Conservation (phyloP, 1,140 invertebrate species). For the Delia radicum region DNA sequence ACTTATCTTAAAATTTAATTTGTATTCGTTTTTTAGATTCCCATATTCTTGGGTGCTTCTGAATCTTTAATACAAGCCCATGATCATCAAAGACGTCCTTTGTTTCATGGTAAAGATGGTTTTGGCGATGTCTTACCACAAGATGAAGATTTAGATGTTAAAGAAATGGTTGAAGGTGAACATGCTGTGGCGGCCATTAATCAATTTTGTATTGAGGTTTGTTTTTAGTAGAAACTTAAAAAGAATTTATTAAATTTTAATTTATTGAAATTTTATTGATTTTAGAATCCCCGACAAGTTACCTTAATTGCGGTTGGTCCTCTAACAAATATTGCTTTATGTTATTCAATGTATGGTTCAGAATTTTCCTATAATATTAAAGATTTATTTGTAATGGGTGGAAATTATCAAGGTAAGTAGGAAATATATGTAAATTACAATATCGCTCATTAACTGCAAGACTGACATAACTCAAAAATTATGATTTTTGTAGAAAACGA, state of each 20-base stretch:
- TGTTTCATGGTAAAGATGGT: constrained; percentile 63
- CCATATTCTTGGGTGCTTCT: constrained; percentile 64
- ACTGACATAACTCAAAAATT: no score
- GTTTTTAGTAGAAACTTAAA: not conserved
- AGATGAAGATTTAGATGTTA: constrained; percentile 26
- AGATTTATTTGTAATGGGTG: constrained; percentile 74
- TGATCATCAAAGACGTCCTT: constrained; percentile 34
- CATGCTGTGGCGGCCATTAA: constrained; percentile 57
- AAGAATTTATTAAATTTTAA: constrained; percentile 12
- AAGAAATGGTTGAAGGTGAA: constrained; percentile 35
- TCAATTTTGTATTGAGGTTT: constrained; percentile 57
- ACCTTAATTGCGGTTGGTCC: constrained; percentile 70
- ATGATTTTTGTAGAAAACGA: no score
- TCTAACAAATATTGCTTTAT: constrained; percentile 75
- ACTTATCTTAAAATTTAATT: not conserved
- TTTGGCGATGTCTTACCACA: constrained; percentile 62
- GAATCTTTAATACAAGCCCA: constrained; percentile 57
- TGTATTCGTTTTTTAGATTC: constrained; percentile 58
- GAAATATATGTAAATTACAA: no score
- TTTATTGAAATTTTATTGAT: constrained; percentile 23
- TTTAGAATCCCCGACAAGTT: constrained; percentile 55
- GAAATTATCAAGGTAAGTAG: constrained; percentile 64
- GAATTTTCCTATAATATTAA: constrained; percentile 64
- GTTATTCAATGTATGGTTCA: constrained; percentile 65
- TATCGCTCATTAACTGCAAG: no score